Evolutionary conservation across 1,140 invertebrate genomes (phyloP), one percentile per base, ranked within the genome.

Genomic region (Apis cerana): DNA sequence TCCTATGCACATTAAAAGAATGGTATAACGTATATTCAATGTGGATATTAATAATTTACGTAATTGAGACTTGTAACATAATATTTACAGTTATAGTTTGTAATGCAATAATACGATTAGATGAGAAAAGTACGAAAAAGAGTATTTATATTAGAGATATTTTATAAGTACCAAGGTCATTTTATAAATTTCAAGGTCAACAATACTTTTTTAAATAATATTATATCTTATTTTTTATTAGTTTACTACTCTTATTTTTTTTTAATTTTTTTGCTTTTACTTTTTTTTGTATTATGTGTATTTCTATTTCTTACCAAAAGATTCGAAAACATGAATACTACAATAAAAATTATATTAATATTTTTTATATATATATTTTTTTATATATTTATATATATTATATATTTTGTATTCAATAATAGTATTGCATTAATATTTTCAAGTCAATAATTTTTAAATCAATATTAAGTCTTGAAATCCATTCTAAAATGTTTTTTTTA

Each of bases 21-120:
- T 33, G 13, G 27, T 12, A 27, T 61, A 48, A 75, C 19, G n/a
- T 19, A 15, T 62, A 10, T 61, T 50, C 43, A 61, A 75, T 61
- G 10, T 33, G 21, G 58, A 61, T 23, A 75, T 75, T 75, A 75
- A 75, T 74, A 61, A 74, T 48, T 61, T 11, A 43, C 19, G 56
- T 61, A 75, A 75, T 61, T 7, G 33, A 75, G 1, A 23, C 43
- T 19, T 10, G 58, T 23, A 48, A 27, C 19, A 27, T 7, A 61
- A 61, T 75, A 75, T 19, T 74, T 33, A 64, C 27, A 33, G 33
- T 74, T 74, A 74, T 58, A 13, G 43, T 23, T n/a, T 23, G 54
- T 23, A 74, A 59, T 59, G 56, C 27, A 21, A 59, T n/a, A 71
- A 9, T 9, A 72, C 5, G 7, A 33, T 72, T 72, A 17, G 15